Conservation (phyloP, 1,140 invertebrate species). For the Riptortus pedestris region DNA sequence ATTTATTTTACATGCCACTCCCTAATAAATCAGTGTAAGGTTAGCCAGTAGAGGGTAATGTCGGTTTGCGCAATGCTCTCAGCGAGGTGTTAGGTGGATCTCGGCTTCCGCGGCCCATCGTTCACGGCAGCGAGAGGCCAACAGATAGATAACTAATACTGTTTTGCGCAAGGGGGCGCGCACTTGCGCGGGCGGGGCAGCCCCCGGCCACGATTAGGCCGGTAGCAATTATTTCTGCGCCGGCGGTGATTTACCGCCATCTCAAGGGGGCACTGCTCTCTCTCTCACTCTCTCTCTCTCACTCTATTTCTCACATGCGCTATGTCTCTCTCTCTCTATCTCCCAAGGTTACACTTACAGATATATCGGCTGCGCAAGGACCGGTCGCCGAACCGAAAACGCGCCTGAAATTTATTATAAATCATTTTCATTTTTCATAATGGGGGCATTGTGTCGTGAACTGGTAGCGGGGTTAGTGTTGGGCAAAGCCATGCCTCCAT, state of each 20-base stretch:
- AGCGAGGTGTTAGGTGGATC: too few relatives aligned
- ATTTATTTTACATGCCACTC: too few relatives aligned
- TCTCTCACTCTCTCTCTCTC: too few relatives aligned
- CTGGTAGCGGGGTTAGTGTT: slow-evolving; percentile 5
- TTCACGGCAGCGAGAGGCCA: background rate
- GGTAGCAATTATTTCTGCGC: background rate
- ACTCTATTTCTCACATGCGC: too few relatives aligned
- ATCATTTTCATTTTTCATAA: slow-evolving; percentile 10
- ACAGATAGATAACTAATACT: background rate
- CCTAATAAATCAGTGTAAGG: too few relatives aligned
- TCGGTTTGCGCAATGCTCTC: too few relatives aligned
- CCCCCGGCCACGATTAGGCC: slow-evolving; percentile 1
- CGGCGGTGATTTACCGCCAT: background rate
- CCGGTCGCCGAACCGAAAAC: background rate
- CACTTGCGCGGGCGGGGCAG: slow-evolving; percentile 6
- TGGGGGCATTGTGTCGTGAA: slow-evolving; percentile 1
- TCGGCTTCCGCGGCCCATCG: too few relatives aligned
- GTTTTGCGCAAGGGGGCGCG: slow-evolving; percentile 2
- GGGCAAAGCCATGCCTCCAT: too few relatives aligned
- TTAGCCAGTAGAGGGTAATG: too few relatives aligned
- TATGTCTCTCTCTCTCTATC: too few relatives aligned
- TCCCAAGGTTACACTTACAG: too few relatives aligned
- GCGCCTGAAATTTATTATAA: slow-evolving; percentile 5
- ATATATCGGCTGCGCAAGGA: background rate
- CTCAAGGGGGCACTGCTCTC: slow-evolving; percentile 1